Percentiles rank a stretch among this genome's conserved stretches.
Evolutionary conservation across 2,113 vertebrate genomes (phyloP).

Genomic region (Gallinago media): DNA sequence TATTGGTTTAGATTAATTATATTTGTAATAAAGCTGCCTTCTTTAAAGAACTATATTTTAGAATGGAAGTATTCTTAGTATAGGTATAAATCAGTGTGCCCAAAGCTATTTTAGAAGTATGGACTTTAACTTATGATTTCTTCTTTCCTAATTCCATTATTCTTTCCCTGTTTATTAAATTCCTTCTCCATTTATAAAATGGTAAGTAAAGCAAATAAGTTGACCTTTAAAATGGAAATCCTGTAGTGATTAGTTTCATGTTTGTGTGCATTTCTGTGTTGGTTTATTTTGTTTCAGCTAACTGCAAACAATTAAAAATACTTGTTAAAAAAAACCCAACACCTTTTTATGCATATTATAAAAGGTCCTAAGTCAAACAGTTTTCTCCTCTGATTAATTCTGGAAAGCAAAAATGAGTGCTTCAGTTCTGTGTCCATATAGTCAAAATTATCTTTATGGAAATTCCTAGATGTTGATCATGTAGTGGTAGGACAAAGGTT

Average conservation of each 20-base stretch:
- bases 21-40: not conserved
- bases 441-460: not conserved
- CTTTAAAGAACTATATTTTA: not conserved
- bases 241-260: not conserved
- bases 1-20: not conserved
- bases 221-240: conserved; percentile 19
- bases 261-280: not conserved
- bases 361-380: not conserved
- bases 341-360: rapidly evolving
- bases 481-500: not conserved
- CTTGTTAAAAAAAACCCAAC: not conserved
- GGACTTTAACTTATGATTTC: not conserved
- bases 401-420: not conserved
- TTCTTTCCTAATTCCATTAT: not conserved
- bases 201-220: not conserved
- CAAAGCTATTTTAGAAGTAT: not conserved
- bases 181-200: not conserved
- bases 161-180: not conserved
- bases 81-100: not conserved
- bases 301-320: not conserved
- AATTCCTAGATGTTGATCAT: not conserved
- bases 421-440: not conserved
- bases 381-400: not conserved
- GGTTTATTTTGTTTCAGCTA: not conserved
- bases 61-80: not conserved